A percentile compares a stretch with the other conserved stretches of the same genome.
phyloP scores from a whole-genome alignment of 1,140 invertebrate genomes.

The Grapholita molesta region DNA sequence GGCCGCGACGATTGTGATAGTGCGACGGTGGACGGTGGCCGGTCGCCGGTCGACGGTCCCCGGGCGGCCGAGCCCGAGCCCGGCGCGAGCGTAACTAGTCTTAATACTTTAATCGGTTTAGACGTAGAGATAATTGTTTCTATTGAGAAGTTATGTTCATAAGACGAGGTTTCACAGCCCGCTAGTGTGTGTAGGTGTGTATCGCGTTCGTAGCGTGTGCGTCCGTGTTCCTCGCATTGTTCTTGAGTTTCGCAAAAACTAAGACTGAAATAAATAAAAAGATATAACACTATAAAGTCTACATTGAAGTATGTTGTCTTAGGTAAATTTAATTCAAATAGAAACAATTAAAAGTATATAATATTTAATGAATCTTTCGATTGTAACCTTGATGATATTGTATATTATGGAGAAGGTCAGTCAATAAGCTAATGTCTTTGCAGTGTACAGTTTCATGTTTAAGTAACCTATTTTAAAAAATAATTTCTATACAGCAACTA shows the following conservation, averaged over 20 bases:
- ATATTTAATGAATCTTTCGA: slow-evolving; percentile 74
- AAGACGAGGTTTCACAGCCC: slow-evolving; percentile 23
- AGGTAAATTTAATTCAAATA: slow-evolving; percentile 76
- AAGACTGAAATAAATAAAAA: slow-evolving; percentile 76
- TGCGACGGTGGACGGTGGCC: neutral
- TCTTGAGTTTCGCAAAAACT: slow-evolving; percentile 68
- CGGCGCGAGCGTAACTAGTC: slow-evolving; percentile 32
- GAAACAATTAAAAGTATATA: slow-evolving; percentile 73
- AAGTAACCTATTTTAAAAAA: slow-evolving; percentile 70
- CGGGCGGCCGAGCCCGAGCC: slow-evolving; percentile 28
- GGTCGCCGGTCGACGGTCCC: neutral
- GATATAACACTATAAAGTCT: slow-evolving; percentile 71
- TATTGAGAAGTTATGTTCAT: slow-evolving; percentile 20
- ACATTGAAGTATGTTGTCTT: slow-evolving; percentile 74
- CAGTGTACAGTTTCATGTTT: slow-evolving; percentile 69
- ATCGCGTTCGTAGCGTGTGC: slow-evolving; percentile 28
- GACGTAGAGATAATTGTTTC: slow-evolving; percentile 26
- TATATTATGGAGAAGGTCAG: slow-evolving; percentile 67
- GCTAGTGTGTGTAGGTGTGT: slow-evolving; percentile 27
- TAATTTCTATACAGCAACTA: slow-evolving; percentile 72
- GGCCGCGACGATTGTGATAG: slow-evolving; percentile 21
- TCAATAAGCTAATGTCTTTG: slow-evolving; percentile 62
- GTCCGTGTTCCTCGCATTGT: slow-evolving; percentile 66
- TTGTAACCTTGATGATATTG: slow-evolving; percentile 70
- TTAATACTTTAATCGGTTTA: slow-evolving; percentile 27